Evolutionary conservation across 2,888 invertebrate genomes (phyloP), one percentile per base, ranked within the genome.

Genomic region (Urechis unicinctus): DNA sequence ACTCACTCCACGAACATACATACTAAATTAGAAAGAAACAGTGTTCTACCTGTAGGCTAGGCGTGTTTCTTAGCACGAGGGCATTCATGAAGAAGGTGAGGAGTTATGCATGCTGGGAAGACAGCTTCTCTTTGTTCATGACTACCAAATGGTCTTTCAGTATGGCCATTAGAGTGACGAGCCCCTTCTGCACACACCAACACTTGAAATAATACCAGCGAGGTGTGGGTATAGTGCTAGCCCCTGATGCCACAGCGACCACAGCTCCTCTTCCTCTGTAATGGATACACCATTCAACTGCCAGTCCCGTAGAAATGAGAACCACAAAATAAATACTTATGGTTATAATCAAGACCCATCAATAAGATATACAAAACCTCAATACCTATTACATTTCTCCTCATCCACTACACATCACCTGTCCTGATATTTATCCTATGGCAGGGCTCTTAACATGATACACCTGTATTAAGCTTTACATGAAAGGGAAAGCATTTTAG

Each of bases 161-260:
- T 1, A 93, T 82, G 1, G 83, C 82, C 88, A 93, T 88, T 4
- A 93, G 79, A 1, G 66, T 60, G 17, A 21, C 45, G 28, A 60
- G 44, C 36, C 50, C 57, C 42, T 24, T 41, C 59, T 60, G 36
- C 17, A 56, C 17, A 5, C 9, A 51, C 1, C 21, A 41, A 1
- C 9, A 36, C 36, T 36, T 13, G 17, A 13, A 9, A 9, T 17
- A 13, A 36, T 36, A 36, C 9, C 36, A 36, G 17, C 17, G 80
- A 0, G 94, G 92, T 59, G 91, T 77, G 0, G 94, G 91, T 73
- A 89, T 88, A 53, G 88, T 79, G 75, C 91, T 91, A 0, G 92
- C 87, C 2, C 89, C 89, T 0, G 93, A 93, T 0, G 93, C 91
- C 25, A 95, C 84, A 73, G 93, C 93, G 25, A 95, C 88, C 50